Conservation (phyloP, 2,113 vertebrate species). For the Lepus europaeus region DNA sequence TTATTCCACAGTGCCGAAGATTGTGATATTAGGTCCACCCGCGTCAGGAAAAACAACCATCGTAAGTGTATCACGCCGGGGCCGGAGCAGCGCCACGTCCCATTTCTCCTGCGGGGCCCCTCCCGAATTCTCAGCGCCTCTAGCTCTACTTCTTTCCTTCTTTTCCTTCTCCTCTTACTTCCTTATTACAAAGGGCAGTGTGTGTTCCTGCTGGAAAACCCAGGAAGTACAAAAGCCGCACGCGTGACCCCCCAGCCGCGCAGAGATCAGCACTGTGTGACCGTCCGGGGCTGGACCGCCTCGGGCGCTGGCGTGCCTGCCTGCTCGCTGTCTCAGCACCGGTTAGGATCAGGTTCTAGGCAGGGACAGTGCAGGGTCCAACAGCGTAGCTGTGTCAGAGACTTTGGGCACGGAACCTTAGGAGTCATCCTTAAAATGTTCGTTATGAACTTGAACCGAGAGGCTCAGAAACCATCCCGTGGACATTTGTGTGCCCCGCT, state of each 20-base stretch:
- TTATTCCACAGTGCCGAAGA: constrained; percentile 86
- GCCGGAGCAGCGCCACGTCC: background rate
- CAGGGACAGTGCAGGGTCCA: too few species aligned
- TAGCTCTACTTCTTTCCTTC: background rate
- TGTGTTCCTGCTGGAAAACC: background rate
- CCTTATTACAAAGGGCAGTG: background rate
- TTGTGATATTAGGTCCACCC: constrained; percentile 92
- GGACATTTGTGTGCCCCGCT: accelerated
- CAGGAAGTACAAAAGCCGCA: background rate
- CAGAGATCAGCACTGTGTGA: accelerated
- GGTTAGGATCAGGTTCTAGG: background rate
- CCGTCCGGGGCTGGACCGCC: accelerated
- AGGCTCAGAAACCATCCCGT: background rate
- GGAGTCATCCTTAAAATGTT: background rate
- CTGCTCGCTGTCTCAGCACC: accelerated
- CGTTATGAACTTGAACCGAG: background rate
- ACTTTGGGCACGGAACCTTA: background rate
- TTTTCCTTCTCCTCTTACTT: background rate
- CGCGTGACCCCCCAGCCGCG: accelerated
- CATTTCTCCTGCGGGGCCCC: background rate
- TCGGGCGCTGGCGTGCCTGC: accelerated
- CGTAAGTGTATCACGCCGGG: constrained; percentile 84
- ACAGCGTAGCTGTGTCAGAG: background rate
- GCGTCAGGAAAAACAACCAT: constrained; percentile 92
- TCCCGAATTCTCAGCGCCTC: accelerated